Conservation (phyloP, 2,113 vertebrate genomes). For the Hydropotes inermis region DNA sequence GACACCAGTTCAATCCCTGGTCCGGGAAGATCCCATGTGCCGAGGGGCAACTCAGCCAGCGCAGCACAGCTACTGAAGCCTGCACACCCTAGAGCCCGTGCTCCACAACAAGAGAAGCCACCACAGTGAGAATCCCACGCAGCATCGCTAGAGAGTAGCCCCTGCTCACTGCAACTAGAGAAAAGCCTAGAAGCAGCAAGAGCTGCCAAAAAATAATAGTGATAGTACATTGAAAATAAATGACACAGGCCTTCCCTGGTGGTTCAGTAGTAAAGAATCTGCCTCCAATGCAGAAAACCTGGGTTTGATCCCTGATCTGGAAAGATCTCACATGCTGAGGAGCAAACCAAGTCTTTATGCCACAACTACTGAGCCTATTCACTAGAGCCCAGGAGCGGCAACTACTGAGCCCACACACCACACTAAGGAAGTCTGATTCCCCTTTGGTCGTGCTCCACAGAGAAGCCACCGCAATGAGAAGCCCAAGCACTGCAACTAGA, state of each 20-base stretch:
- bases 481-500: not conserved
- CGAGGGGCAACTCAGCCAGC: not conserved
- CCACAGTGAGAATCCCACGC: rapidly evolving
- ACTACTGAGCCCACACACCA: not conserved
- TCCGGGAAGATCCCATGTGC: not conserved
- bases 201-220: not conserved
- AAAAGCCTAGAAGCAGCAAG: not conserved
- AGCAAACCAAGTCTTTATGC: not conserved
- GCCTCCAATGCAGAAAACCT: not conserved
- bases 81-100: not conserved
- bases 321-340: not conserved
- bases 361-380: not conserved
- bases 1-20: not conserved
- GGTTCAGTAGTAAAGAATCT: not conserved
- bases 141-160: not conserved
- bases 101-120: not conserved
- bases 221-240: not conserved
- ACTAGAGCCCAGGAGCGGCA: not conserved
- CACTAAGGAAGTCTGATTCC: not conserved
- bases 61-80: not conserved
- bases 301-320: not conserved
- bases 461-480: not conserved
- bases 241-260: not conserved
- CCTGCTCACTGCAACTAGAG: not conserved
- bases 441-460: not conserved